Base-by-base conservation (phyloP, 2,888 invertebrate species). In the Tuta absoluta region DNA sequence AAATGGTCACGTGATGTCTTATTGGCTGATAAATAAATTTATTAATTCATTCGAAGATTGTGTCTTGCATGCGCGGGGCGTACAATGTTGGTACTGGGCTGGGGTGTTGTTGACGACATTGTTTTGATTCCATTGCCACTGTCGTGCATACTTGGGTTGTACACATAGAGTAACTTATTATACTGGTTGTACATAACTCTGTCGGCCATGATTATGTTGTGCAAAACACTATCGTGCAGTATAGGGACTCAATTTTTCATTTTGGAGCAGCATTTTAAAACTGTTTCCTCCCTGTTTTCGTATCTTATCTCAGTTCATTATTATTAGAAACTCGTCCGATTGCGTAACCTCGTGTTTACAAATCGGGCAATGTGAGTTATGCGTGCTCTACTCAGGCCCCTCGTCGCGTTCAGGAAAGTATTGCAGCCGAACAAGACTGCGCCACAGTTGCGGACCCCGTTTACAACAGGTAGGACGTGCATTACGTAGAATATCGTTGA, bases 381-480 rank as follows among this genome's bases (percentile, higher is more conserved):
- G 91, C 87, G 89, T 84, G 74, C 82, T 77, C 72, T 86, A 82
- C 77, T 89, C 64, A 87, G 87, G 70, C 82, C 84, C 71, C 71
- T 87, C 72, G 74, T 81, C 75, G 76, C 78, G 75, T 77, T 83
- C 75, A 85, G 83, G 79, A 84, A 84, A 74, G 77, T 78, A 74
- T 73, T 82, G 64, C 81, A 75, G 71, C 78, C 82, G 66, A 82
- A 78, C 70, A 80, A 77, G 76, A 75, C 71, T 71, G 73, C 80
- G 67, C 14, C 23, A 12, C 87, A 88, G 78, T 82, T 89, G 68
- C 85, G 81, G 69, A 86, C 88, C 76, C 89, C 90, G 66, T 87
- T 91, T 79, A 89, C 90, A 68, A 91, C 91, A 85, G 90, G 90
- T 91, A 82, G 63, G 77, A 69, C 67, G 67, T 51, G 28, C n/a